A percentile compares a stretch with the other conserved stretches of the same genome.
Conservation (phyloP, 2,888 invertebrate species). For the Athetis lepigone region DNA sequence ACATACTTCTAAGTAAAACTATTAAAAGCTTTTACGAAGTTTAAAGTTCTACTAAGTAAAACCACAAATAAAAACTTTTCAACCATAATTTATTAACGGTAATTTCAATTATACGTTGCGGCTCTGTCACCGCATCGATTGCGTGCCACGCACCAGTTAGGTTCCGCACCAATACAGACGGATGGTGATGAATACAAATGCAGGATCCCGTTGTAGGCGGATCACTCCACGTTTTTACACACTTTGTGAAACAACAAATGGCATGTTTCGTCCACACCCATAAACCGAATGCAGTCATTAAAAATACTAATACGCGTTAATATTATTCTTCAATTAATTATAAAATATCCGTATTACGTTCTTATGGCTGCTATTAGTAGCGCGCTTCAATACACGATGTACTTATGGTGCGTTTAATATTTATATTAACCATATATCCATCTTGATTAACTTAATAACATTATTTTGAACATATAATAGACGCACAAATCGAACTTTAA, state of each 20-base stretch:
- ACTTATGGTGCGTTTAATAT: neutral
- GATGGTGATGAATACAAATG: slow-evolving; percentile 76
- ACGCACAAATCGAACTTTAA: neutral
- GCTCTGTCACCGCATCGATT: slow-evolving; percentile 64
- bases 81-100: slow-evolving; percentile 47
- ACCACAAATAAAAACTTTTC: slow-evolving; percentile 39
- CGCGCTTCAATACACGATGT: slow-evolving; percentile 1
- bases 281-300: slow-evolving; percentile 72
- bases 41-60: slow-evolving; percentile 1
- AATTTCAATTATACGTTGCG: slow-evolving; percentile 48
- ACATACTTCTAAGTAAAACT: neutral
- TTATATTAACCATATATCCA: too few species aligned
- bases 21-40: slow-evolving; percentile 2
- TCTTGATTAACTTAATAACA: slow-evolving; percentile 4
- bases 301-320: slow-evolving; percentile 62
- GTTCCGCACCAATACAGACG: slow-evolving; percentile 69
- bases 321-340: slow-evolving; percentile 66
- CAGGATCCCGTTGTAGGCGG: slow-evolving; percentile 70
- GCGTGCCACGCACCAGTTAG: slow-evolving; percentile 76
- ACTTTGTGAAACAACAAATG: slow-evolving; percentile 77
- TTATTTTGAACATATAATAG: neutral
- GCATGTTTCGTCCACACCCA: slow-evolving; percentile 73
- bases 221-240: slow-evolving; percentile 73
- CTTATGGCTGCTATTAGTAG: slow-evolving; percentile 5
- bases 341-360: slow-evolving; percentile 43